Evolutionary conservation across 1,140 invertebrate species (phyloP).

Genomic region (Papilio glaucus): DNA sequence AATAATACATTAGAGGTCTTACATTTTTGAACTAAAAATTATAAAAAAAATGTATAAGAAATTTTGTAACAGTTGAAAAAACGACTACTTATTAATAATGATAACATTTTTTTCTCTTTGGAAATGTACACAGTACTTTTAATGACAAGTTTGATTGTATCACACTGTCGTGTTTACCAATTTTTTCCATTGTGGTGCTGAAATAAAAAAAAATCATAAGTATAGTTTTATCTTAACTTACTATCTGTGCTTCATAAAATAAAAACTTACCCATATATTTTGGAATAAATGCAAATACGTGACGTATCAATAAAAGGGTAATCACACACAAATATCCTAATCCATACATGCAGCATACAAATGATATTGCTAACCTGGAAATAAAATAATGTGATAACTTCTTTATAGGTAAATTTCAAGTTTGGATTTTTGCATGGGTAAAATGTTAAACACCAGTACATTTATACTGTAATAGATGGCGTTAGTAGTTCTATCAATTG

Average conservation of each 20-base stretch:
- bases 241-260: not conserved
- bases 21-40: too few species aligned
- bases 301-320: conserved; percentile 60
- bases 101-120: conserved; percentile 4
- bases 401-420: not conserved
- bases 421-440: too few species aligned
- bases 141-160: conserved; percentile 41
- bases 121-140: not conserved
- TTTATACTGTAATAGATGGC: too few species aligned
- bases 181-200: conserved; percentile 66
- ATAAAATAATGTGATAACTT: conserved; percentile 23
- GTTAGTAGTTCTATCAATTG: too few species aligned
- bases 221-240: not conserved
- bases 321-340: conserved; percentile 66
- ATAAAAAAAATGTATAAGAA: too few species aligned
- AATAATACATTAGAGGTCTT: too few species aligned
- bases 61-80: not conserved
- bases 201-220: conserved; percentile 45
- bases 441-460: too few species aligned
- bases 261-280: conserved; percentile 69
- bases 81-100: conserved; percentile 3
- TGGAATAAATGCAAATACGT: conserved; percentile 68
- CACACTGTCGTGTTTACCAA: conserved; percentile 56
- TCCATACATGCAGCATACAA: conserved; percentile 67
- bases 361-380: conserved; percentile 66